phyloP scores from a whole-genome alignment of 2,113 vertebrate genomes.

The Brachyistius frenatus region DNA sequence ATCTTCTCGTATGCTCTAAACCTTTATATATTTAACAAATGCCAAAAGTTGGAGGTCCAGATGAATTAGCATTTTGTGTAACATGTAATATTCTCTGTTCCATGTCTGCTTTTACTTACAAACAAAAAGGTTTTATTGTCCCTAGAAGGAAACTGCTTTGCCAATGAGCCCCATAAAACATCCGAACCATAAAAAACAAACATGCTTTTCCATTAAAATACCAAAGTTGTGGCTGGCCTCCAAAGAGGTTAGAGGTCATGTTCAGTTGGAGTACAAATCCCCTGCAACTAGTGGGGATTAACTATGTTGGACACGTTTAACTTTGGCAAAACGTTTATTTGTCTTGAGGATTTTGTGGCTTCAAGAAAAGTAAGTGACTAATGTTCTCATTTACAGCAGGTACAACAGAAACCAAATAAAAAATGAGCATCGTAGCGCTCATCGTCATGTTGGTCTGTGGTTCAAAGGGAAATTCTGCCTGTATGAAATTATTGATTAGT shows the following conservation, averaged over 20 bases:
- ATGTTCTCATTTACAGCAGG: too few relatives aligned
- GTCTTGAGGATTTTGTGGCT: neutral
- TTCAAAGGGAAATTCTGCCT: neutral
- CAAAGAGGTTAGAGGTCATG: neutral
- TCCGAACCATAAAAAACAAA: conserved; percentile 27
- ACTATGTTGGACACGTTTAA: neutral
- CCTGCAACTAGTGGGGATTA: neutral
- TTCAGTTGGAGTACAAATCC: neutral
- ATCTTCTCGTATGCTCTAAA: neutral
- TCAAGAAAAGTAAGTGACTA: too few relatives aligned
- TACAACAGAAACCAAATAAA: neutral
- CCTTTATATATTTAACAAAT: neutral
- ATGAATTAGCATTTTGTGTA: conserved; percentile 13
- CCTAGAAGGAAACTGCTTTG: conserved; percentile 25
- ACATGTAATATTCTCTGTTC: conserved; percentile 20
- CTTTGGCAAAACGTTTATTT: neutral
- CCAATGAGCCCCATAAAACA: conserved; percentile 30
- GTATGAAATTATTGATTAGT: neutral
- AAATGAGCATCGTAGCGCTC: neutral
- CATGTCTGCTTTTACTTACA: conserved; percentile 45
- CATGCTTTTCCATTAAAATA: conserved; percentile 14
- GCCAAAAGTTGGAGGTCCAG: neutral
- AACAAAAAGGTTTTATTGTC: conserved; percentile 40
- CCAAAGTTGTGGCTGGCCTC: neutral
- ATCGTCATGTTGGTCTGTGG: too few relatives aligned